Conservation (phyloP, 2,888 invertebrate species). For the Ophion ellenae region DNA sequence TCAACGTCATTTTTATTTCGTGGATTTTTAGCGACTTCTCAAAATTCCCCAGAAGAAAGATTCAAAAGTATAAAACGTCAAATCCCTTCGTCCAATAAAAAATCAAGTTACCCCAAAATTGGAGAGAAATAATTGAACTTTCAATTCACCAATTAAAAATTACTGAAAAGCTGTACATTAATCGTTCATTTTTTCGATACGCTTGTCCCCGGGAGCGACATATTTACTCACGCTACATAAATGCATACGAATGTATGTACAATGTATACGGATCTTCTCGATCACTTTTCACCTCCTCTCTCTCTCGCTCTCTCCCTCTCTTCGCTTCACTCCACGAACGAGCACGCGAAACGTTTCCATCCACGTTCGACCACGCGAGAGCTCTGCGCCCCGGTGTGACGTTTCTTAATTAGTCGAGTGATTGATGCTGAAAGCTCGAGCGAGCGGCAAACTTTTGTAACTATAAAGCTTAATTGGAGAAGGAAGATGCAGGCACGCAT, state of each 20-base stretch:
- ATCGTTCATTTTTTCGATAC: constrained; percentile 61
- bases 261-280: constrained; percentile 52
- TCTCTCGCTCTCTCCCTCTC: constrained; percentile 37
- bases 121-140: neutral
- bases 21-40: too few species aligned
- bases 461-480: constrained; percentile 62
- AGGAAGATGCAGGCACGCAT: constrained; percentile 59
- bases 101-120: neutral
- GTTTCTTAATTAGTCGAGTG: constrained; percentile 67
- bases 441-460: constrained; percentile 61
- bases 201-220: constrained; percentile 58
- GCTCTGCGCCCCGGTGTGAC: constrained; percentile 68
- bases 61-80: too few species aligned
- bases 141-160: constrained; percentile 2
- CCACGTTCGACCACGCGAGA: constrained; percentile 63
- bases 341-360: constrained; percentile 65
- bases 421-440: constrained; percentile 71
- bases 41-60: too few species aligned
- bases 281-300: constrained; percentile 53
- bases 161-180: neutral
- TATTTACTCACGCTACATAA: constrained; percentile 41
- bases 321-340: constrained; percentile 53
- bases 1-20: too few species aligned
- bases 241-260: neutral
- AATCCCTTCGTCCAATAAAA: neutral